These are phyloP conservation scores for Sebastes kiyomatsui DNA, from an alignment of 2,797 vertebrate genomes.

Conservation along the genomic window DNA sequence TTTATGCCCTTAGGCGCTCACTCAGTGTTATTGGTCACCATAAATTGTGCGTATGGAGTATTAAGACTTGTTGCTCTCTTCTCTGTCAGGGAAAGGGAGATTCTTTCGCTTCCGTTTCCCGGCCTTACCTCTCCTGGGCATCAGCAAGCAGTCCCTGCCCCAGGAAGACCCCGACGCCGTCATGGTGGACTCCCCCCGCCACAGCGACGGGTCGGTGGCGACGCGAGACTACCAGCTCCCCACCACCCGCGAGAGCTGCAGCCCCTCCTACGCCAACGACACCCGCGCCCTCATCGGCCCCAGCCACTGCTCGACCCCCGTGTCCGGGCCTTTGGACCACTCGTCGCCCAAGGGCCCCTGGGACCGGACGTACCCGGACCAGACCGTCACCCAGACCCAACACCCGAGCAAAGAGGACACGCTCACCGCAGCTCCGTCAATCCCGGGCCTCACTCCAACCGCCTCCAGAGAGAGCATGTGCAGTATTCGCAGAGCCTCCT, in stretches of 20 bases:
- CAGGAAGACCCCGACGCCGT: slow-evolving; percentile 96
- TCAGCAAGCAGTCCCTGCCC: slow-evolving; percentile 94
- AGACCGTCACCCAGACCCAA: slow-evolving; percentile 76
- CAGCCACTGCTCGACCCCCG: slow-evolving; percentile 90
- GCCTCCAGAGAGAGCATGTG: slow-evolving; percentile 87
- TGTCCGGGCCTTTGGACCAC: slow-evolving; percentile 94
- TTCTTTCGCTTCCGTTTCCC: slow-evolving; percentile 94
- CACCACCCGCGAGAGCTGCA: slow-evolving; percentile 88
- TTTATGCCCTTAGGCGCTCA: not conserved
- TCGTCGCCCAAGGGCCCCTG: slow-evolving; percentile 93
- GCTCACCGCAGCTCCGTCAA: slow-evolving; percentile 78
- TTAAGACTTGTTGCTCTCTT: not conserved
- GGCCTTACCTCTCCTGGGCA: slow-evolving; percentile 88
- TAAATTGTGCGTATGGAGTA: not conserved
- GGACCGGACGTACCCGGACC: slow-evolving; percentile 86
- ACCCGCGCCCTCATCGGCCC: slow-evolving; percentile 94
- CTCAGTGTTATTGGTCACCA: not conserved
- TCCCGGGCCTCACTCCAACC: slow-evolving; percentile 73
- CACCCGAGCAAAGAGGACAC: slow-evolving; percentile 64
- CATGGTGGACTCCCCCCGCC: slow-evolving; percentile 91
- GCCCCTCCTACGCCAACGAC: slow-evolving; percentile 93
- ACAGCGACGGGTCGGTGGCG: slow-evolving; percentile 78
- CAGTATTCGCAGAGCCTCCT: slow-evolving; percentile 93
- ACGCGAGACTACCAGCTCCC: slow-evolving; percentile 92
- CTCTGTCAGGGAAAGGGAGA: slow-evolving; percentile 81